These are phyloP conservation scores for Gallinago nigripennis DNA, from an alignment of 2,797 vertebrate genomes.

Conservation along the genomic window DNA sequence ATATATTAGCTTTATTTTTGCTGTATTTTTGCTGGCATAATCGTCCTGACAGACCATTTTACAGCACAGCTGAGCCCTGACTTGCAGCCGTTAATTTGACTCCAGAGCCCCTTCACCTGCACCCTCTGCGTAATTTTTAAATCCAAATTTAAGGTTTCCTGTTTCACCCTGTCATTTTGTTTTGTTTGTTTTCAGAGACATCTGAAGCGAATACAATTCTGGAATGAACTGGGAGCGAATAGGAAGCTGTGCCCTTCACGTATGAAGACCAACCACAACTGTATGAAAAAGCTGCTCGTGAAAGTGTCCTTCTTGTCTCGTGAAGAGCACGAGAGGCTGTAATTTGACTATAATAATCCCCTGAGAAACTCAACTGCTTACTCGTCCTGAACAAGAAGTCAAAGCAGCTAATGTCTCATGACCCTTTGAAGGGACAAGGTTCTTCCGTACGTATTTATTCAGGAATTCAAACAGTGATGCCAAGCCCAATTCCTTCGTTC, in stretches of 20 bases:
- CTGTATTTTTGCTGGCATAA: neutral
- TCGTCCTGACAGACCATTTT: constrained; percentile 12
- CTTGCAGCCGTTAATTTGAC: neutral
- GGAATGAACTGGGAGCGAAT: constrained; percentile 16
- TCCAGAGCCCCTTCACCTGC: neutral
- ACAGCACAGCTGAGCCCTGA: neutral
- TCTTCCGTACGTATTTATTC: constrained; percentile 31
- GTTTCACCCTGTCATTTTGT: neutral
- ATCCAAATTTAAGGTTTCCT: neutral
- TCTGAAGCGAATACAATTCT: constrained; percentile 54
- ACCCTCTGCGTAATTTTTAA: neutral
- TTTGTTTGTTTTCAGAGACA: constrained; percentile 67
- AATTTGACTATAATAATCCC: constrained; percentile 28
- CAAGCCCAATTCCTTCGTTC: neutral
- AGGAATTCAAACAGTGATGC: neutral
- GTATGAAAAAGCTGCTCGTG: constrained; percentile 22
- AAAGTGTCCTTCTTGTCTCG: constrained; percentile 5
- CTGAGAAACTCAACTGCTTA: constrained; percentile 11
- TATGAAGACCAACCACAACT: neutral
- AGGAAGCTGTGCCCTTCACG: neutral
- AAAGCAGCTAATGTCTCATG: constrained; percentile 19
- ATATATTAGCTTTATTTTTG: neutral
- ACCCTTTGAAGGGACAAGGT: constrained; percentile 10
- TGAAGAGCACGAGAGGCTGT: neutral
- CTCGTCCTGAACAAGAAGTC: constrained; percentile 27